phyloP scores from a whole-genome alignment of 2,888 invertebrate genomes.

The Heteromurus nitidus region DNA sequence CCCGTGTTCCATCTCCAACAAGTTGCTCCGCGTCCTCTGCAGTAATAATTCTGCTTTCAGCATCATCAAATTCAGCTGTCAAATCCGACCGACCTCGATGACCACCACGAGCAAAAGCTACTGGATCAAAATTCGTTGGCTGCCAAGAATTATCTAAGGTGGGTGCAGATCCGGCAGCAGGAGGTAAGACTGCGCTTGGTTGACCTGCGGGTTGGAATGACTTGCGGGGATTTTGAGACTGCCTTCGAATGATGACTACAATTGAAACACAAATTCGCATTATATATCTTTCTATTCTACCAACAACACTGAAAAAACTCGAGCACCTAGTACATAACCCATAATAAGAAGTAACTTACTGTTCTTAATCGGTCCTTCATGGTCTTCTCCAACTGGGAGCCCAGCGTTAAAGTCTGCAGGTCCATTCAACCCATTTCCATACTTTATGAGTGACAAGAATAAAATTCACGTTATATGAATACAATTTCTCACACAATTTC shows the following conservation, averaged over 20 bases:
- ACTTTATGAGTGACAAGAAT: slow-evolving; percentile 29
- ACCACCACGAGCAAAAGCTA: slow-evolving; percentile 27
- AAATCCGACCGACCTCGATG: slow-evolving; percentile 42
- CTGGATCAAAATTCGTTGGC: slow-evolving; percentile 42
- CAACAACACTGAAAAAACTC: too few relatives aligned
- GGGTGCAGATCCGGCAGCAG: neutral
- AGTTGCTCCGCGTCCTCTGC: slow-evolving; percentile 25
- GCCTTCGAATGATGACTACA: neutral
- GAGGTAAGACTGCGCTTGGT: neutral
- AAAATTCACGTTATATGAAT: neutral
- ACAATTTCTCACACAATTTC: neutral
- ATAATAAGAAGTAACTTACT: too few relatives aligned
- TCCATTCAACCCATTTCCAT: slow-evolving; percentile 61
- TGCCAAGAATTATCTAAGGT: slow-evolving; percentile 26
- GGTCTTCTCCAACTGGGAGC: slow-evolving; percentile 39
- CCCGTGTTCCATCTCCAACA: slow-evolving; percentile 8
- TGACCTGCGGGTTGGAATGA: too few relatives aligned
- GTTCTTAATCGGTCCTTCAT: slow-evolving; percentile 22
- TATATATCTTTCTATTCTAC: neutral
- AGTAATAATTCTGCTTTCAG: slow-evolving; percentile 38
- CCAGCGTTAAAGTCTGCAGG: slow-evolving; percentile 53
- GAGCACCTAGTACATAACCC: too few relatives aligned
- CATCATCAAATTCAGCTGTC: slow-evolving; percentile 38
- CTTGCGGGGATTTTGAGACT: neutral
- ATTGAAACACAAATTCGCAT: neutral